These are phyloP conservation scores for Larimichthys crocea DNA, from an alignment of 2,113 vertebrate genomes.

Conservation along the genomic window DNA sequence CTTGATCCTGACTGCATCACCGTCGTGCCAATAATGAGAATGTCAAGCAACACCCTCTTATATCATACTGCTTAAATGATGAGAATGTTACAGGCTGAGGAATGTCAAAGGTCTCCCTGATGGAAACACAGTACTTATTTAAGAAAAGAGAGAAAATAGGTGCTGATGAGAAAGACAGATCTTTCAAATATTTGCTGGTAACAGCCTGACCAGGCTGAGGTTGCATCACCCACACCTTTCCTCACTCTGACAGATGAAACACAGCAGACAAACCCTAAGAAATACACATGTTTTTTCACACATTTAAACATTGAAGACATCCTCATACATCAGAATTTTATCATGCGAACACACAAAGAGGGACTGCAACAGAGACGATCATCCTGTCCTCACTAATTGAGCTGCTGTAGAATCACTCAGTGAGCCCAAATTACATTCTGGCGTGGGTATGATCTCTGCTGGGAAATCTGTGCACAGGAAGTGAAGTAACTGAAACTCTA, in stretches of 20 bases:
- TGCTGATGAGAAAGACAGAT: not conserved
- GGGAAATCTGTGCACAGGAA: not conserved
- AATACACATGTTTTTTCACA: not conserved
- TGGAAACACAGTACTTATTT: not conserved
- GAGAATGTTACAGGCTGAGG: too few species aligned
- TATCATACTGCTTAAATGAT: too few species aligned
- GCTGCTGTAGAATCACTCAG: conserved; percentile 8
- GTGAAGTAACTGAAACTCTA: not conserved
- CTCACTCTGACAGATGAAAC: not conserved
- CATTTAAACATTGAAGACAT: not conserved
- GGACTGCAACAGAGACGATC: not conserved
- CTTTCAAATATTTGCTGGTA: not conserved
- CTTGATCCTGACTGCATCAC: too few species aligned
- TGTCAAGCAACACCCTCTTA: too few species aligned
- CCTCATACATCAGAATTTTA: not conserved
- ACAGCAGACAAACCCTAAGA: not conserved
- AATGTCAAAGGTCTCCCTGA: too few species aligned
- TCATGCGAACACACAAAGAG: not conserved
- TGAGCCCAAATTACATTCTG: not conserved
- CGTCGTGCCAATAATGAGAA: too few species aligned
- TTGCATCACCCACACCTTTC: not conserved
- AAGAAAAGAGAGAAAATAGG: too few species aligned
- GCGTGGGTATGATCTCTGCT: not conserved
- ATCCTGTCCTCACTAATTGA: not conserved
- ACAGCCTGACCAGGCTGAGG: not conserved